Evolutionary conservation across 2,888 invertebrate species (phyloP).

Genomic region (Hipparchia semele): DNA sequence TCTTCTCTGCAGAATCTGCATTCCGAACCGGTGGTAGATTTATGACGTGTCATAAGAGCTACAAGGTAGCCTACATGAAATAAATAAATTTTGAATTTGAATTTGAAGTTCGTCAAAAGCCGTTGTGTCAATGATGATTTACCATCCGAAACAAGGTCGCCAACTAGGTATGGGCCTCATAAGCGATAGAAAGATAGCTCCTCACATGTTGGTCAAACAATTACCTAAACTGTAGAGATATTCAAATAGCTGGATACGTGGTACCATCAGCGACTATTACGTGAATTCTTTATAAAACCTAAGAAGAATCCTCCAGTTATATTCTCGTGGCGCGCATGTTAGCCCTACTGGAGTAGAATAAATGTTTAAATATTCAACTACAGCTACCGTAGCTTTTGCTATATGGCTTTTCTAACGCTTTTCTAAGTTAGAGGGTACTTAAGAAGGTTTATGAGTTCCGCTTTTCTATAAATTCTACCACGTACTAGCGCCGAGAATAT

Average conservation of each 20-base stretch:
- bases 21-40: too few relatives aligned
- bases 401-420: neutral
- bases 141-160: too few relatives aligned
- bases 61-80: too few relatives aligned
- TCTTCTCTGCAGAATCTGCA: too few relatives aligned
- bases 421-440: conserved; percentile 4
- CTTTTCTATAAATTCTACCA: conserved; percentile 1
- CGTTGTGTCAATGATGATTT: too few relatives aligned
- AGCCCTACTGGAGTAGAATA: neutral
- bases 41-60: too few relatives aligned
- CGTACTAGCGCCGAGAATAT: neutral
- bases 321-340: too few relatives aligned
- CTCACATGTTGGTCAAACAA: neutral
- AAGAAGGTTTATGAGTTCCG: conserved; percentile 6
- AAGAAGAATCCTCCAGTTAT: conserved; percentile 9
- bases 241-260: neutral
- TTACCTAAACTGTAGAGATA: neutral
- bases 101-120: too few relatives aligned
- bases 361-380: conserved; percentile 10
- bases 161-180: neutral
- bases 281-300: conserved; percentile 17
- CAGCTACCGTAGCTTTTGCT: neutral
- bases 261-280: neutral
- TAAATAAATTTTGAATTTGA: too few relatives aligned
- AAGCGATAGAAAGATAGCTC: neutral